Percentiles rank a stretch among this genome's conserved stretches.
Conservation (phyloP, 1,140 invertebrate species). For the Belonocnema kinseyi region DNA sequence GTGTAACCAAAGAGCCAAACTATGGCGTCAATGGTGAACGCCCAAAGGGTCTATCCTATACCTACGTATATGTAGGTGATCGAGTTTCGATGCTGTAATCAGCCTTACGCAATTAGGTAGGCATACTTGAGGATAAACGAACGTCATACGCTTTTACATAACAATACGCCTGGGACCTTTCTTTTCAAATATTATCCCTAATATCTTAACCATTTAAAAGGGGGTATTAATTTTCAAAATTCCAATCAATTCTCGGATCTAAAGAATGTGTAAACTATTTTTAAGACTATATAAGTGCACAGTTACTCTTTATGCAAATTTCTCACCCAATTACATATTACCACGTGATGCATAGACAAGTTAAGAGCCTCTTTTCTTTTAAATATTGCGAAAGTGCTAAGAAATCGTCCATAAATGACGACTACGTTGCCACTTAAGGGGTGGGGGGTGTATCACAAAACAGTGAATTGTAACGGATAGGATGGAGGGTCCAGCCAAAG, state of each 20-base stretch:
- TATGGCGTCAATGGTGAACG: background rate
- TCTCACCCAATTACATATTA: no score
- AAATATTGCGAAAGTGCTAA: no score
- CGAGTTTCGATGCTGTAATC: constrained; percentile 47
- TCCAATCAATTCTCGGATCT: background rate
- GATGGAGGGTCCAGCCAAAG: no score
- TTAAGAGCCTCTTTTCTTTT: no score
- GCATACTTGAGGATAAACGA: constrained; percentile 34
- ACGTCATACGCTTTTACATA: constrained; percentile 32
- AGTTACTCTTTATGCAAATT: no score
- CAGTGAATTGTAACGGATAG: no score
- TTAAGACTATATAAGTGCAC: no score
- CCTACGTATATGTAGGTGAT: constrained; percentile 36
- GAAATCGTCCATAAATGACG: no score
- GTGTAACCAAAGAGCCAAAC: background rate
- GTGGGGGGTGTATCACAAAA: no score
- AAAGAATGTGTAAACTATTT: background rate
- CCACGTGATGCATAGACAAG: no score
- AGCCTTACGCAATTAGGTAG: constrained; percentile 46
- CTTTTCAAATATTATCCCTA: constrained; percentile 1
- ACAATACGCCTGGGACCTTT: constrained; percentile 18
- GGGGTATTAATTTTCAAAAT: background rate
- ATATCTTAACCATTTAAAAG: background rate
- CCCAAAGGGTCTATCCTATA: constrained; percentile 12
- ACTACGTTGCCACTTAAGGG: no score